Percentiles rank a stretch among this genome's conserved stretches.
Conservation (phyloP, 2,888 invertebrate species). For the Lepidochitona cinerea region DNA sequence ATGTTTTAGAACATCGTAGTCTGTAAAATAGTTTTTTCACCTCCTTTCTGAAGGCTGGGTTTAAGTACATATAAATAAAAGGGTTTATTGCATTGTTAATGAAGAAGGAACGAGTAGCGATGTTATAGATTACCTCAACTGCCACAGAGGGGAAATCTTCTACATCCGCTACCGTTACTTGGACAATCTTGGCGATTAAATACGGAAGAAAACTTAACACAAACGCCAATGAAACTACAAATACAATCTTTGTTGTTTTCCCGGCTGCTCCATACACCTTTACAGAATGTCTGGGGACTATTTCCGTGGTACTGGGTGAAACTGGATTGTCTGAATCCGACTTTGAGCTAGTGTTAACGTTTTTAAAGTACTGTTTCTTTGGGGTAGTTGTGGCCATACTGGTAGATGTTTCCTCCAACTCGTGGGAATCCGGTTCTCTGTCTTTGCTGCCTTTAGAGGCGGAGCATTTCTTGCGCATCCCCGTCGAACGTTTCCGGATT, state of each 20-base stretch:
- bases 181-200: constrained; percentile 40
- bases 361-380: neutral
- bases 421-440: neutral
- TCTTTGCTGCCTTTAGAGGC: neutral
- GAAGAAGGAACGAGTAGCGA: neutral
- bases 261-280: constrained; percentile 20
- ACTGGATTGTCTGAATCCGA: neutral
- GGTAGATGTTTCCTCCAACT: neutral
- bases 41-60: neutral
- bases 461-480: neutral
- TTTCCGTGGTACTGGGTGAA: neutral
- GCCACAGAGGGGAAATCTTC: neutral
- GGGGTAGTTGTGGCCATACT: neutral
- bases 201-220: constrained; percentile 61
- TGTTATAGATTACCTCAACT: constrained; percentile 2
- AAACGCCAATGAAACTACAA: constrained; percentile 59
- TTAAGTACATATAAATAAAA: constrained; percentile 2
- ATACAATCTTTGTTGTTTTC: constrained; percentile 56
- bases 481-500: constrained; percentile 42
- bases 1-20: no score
- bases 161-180: neutral
- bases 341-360: neutral
- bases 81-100: constrained; percentile 8
- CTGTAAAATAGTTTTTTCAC: neutral
- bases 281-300: neutral